Evolutionary conservation across 2,797 vertebrate species (phyloP).

Genomic region (Sebastes paucispinis): DNA sequence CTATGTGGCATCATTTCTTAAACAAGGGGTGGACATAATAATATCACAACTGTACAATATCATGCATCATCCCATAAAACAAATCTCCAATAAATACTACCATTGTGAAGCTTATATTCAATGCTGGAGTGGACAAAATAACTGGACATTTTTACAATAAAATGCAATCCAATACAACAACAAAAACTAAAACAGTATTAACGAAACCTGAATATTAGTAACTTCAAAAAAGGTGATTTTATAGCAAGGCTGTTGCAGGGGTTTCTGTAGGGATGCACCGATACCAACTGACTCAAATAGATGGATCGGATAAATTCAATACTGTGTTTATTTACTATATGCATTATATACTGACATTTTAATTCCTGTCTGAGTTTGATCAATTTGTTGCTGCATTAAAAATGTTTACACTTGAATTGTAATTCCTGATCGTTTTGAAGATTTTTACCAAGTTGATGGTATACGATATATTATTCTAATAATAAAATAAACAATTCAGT

Average conservation of each 20-base stretch:
- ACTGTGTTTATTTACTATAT: no score
- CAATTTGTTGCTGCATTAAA: no score
- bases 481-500: no score
- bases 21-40: constrained; percentile 3
- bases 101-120: constrained; percentile 43
- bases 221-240: constrained; percentile 3
- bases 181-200: neutral
- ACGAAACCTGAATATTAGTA: constrained; percentile 8
- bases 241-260: neutral
- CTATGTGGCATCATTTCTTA: neutral
- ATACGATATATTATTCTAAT: no score
- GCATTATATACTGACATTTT: no score
- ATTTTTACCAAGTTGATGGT: no score
- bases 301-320: no score
- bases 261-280: neutral
- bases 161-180: constrained; percentile 38
- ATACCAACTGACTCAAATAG: no score
- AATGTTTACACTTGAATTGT: no score
- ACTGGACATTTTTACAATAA: constrained; percentile 15
- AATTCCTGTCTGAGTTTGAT: no score
- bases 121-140: constrained; percentile 28
- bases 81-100: constrained; percentile 47
- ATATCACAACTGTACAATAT: constrained; percentile 29
- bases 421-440: no score
- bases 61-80: constrained; percentile 26